Evolutionary conservation across 2,888 invertebrate species (phyloP), one percentile per base, ranked within the genome.

Genomic region (Carcina quercana): DNA sequence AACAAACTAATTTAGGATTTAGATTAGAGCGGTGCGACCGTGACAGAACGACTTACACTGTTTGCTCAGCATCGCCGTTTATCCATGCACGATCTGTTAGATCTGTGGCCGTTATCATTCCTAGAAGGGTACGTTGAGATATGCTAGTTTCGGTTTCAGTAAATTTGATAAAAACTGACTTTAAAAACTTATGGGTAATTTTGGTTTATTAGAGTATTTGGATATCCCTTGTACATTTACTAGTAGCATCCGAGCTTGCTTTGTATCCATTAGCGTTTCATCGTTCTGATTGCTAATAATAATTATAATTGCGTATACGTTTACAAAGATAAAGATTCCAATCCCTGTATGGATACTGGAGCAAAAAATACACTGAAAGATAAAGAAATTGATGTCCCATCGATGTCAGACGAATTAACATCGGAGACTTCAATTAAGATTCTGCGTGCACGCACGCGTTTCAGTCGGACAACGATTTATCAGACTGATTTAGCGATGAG

Each of bases 1-100:
- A 79, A 72, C 68, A 66, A 79, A 75, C 71, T 68, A 67, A 79
- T 78, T 76, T 75, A 58, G 65, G 66, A 65, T 71, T 73, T 66
- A 64, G 71, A 73, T 78, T 69, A 65, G 60, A 39, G 45, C 50
- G 53, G 51, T 45, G 41, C 51, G 50, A 68, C 64, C 75, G 72
- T 72, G 59, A 62, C 78, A 45, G 62, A 70, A 62, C 45, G 52
- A 45, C 59, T 64, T 59, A 61, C 59, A 63, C 59, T 79, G 71
- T 82, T 79, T 79, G 64, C 69, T 63, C 59, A 72, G 67, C 59
- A 49, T 47, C 54, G 53, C 50, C 62, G 53, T 67, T 73, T 78
- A 70, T 78, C 68, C 64, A 82, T 78, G 80, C 80, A 82, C 79
- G 80, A 79, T 63, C 64, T 59, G 43, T 38, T 46, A 30, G 15